Base-by-base conservation (phyloP, 1,140 invertebrate species). In the Tetramorium simillimum region DNA sequence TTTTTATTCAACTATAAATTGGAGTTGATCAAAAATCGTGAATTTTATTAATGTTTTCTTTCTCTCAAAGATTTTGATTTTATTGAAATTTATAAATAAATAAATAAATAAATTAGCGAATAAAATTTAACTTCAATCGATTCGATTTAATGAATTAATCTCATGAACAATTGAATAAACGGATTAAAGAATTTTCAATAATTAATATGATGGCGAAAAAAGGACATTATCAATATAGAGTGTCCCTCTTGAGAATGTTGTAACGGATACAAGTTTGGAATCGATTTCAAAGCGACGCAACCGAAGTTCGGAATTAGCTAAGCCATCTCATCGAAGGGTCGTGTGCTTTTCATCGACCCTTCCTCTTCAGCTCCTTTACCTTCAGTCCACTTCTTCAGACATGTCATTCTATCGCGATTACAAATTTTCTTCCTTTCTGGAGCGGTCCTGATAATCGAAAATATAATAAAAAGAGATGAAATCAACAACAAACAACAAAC, bases 381-480 rank as follows among this genome's bases (percentile, higher is more conserved):
- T 76, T 75, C 60, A 37, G 51, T 49, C 24, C 14, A 12, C 53
- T 12, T 72, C 2, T 76, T 84, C 21, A 43, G 40, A 40, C 78
- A 89, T 85, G 56, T 88, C 86, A 89, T 24, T 49, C 63, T 69
- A 53, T 89, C 49, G 60, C 67, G 85, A 86, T 82, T 69, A 63
- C 53, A 60, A 72, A 51, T 82, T 80, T 67, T 14, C 24, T 62
- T 7, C 33, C n/a, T n/a, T 18, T 69, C 40, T 28, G 40, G 16
- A 81, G 62, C 28, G 49, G n/a, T 84, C 51, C 56, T 72, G 46
- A 43, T 60, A 28, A 62, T 53, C 33, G 43, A 70, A 21, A 62
- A 51, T 62, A 16, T 14, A 40, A 7, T 12, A 46, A 72, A 81
- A 72, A 69, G 10, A n/a, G 28, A 40, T 24, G 10, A 46, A 56